Evolutionary conservation across 2,113 vertebrate species (phyloP), one percentile per base, ranked within the genome.

Genomic region (Leucopternis melanops): DNA sequence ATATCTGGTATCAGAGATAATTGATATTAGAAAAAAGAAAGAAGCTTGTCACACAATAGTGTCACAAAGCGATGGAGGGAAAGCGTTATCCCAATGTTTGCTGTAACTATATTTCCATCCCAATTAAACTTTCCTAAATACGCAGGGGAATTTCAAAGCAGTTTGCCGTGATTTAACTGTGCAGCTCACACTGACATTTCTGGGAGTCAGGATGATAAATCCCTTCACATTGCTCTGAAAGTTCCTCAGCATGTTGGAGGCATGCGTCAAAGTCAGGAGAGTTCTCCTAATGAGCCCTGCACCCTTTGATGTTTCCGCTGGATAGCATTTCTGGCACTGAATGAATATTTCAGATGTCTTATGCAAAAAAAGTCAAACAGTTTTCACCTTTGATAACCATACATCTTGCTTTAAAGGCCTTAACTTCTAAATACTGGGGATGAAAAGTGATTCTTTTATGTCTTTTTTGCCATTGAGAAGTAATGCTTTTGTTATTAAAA

Each of bases 271-370:
- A 96, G 71, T 45, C 74, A 75, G 78, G n/a, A 86, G 45, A 88
- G 86, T 66, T 91, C 94, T 90, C 74, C 81, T 92, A 97, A 97
- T 93, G 91, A 96, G 89, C 84, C 38, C 63, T 45, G 42, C 77
- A 93, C 12, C 42, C 92, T 96, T 92, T 96, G 91, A 95, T 91
- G 88, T 96, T 95, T 75, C 81, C 4, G 2, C 80, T 69, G 58
- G 82, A 95, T 90, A 67, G n/a, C 8, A 0, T 79, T 80, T 88
- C 85, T 87, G 90, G 77, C 66, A 80, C 17, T 0, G 29, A 94
- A 85, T 89, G 62, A 88, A 78, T 91, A 78, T 91, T 97, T 96
- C 40, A 95, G 50, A 77, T 81, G 74, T 88, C 90, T 83, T 87
- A 88, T 47, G 67, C 81, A 93, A 94, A 96, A 96, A 73, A 82